Evolutionary conservation across 2,113 vertebrate genomes (phyloP), one percentile per base, ranked within the genome.

Genomic region (Vulpes lagopus): DNA sequence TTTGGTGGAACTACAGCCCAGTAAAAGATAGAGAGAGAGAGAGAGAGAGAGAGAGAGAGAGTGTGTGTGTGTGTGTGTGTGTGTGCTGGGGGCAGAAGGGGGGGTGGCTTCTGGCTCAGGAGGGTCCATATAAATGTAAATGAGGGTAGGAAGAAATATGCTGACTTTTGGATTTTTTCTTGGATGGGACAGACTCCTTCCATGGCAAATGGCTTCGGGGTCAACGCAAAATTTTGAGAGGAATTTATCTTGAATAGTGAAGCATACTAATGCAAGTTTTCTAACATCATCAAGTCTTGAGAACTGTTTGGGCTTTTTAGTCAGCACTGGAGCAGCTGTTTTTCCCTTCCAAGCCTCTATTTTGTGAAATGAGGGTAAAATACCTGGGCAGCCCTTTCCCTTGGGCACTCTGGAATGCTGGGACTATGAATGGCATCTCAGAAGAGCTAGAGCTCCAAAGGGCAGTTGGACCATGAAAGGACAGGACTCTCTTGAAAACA

Each of bases 201-300:
- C 38, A 22, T 17, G 35, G 53, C 38, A 91, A 22, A 35, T 74
- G 27, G 55, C 86, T 92, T 59, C 83, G 59, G 25, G 11, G 30
- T 78, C 23, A 49, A 23, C 69, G 32, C 15, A 8, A 82, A 67
- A 43, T 96, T 80, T 83, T 83, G 53, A 62, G 17, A 38, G 67
- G 20, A 78, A 11, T 81, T 83, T 57, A 51, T 86, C 67, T 62
- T 53, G 88, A 86, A 96, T 83, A 95, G 30, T 91, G 76, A 92
- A 94, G 79, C 51, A 82, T 38, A 11, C 32, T 81, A 53, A 30
- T 79, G 71, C 20, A 62, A 67, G 30, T 69, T 96, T 90, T 95
- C 81, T 82, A 60, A 74, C 55, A 69, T 74, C 11, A 15, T 69
- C 57, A 84, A 69, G 84, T 79, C 23, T 88, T 87, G 62, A 71